Conservation (phyloP, 1,140 invertebrate species). For the Oedothorax gibbosus region DNA sequence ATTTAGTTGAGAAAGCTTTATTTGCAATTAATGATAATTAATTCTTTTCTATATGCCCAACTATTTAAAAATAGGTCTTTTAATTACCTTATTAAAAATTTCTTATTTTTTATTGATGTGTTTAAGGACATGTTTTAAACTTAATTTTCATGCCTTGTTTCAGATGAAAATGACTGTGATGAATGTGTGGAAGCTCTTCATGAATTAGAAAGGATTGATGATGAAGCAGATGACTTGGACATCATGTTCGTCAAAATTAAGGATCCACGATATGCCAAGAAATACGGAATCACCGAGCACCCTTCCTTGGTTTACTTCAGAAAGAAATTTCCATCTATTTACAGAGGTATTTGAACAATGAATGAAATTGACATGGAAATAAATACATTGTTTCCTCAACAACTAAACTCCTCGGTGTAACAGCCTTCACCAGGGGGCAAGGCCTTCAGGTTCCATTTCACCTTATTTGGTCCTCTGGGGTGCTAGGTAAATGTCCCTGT, state of each 20-base stretch:
- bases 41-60: too few species aligned
- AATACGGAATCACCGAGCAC: conserved; percentile 94
- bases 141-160: conserved; percentile 61
- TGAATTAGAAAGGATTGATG: conserved; percentile 91
- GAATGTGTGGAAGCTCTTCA: conserved; percentile 84
- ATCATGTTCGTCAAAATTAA: conserved; percentile 96
- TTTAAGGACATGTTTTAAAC: not conserved
- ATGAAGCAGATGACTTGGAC: conserved; percentile 92
- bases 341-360: conserved; percentile 76
- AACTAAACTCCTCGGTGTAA: too few species aligned
- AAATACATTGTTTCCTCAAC: too few species aligned
- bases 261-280: conserved; percentile 88
- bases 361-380: not conserved
- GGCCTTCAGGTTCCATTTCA: too few species aligned
- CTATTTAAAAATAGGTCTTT: too few species aligned
- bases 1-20: too few species aligned
- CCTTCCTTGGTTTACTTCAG: conserved; percentile 93
- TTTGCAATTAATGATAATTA: too few species aligned
- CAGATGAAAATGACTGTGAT: conserved; percentile 76
- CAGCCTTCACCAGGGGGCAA: too few species aligned
- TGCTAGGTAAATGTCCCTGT: too few species aligned
- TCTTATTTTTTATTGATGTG: too few species aligned
- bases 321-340: conserved; percentile 94
- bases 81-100: too few species aligned
- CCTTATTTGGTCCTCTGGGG: too few species aligned